Conservation (phyloP, 2,113 vertebrate genomes). For the Aplodontia rufa region DNA sequence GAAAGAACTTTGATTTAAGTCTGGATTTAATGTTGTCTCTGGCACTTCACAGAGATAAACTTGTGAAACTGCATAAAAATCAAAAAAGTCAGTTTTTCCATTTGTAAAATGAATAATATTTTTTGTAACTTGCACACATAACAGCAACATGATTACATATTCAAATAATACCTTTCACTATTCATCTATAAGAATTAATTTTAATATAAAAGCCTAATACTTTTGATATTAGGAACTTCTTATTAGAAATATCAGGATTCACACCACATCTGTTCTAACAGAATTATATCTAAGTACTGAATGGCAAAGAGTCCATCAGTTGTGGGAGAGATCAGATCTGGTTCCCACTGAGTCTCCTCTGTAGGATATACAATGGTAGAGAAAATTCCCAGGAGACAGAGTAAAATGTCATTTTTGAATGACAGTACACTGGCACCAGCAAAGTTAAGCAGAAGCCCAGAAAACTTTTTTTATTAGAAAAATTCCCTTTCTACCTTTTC, state of each 20-base stretch:
- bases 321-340: not conserved
- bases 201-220: not conserved
- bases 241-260: not conserved
- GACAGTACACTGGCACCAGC: rapidly evolving
- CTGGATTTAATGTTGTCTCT: not conserved
- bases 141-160: not conserved
- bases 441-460: not conserved
- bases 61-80: not conserved
- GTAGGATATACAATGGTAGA: rapidly evolving
- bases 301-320: rapidly evolving
- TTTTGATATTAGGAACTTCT: not conserved
- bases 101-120: not conserved
- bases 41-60: not conserved
- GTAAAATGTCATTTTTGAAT: not conserved
- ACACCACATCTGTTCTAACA: not conserved
- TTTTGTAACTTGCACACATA: not conserved
- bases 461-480: not conserved
- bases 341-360: not conserved
- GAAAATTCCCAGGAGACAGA: not conserved
- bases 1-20: not conserved
- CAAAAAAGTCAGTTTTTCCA: not conserved
- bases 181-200: not conserved
- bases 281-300: not conserved
- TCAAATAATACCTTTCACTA: not conserved
- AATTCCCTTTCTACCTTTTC: not conserved